Conservation (phyloP, 2,888 invertebrate species). For the Galerucella pusilla region DNA sequence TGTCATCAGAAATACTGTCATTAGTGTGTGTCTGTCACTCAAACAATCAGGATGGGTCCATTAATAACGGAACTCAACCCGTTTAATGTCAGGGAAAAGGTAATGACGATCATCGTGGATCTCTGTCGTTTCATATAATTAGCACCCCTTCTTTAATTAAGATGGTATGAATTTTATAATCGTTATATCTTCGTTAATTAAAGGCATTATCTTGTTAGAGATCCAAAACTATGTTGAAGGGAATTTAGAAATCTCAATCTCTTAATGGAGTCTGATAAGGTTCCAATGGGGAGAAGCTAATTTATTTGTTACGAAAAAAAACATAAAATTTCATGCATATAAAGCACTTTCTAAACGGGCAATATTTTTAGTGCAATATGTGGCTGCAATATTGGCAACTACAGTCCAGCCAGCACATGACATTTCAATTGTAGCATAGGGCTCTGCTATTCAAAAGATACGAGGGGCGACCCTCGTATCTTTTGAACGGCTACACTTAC, state of each 20-base stretch:
- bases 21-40: conserved; percentile 35
- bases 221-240: conserved; percentile 15
- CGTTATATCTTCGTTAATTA: conserved; percentile 51
- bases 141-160: conserved; percentile 52
- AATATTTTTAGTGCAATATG: too few relatives aligned
- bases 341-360: too few relatives aligned
- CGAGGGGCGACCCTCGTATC: too few relatives aligned
- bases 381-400: too few relatives aligned
- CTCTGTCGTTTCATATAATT: conserved; percentile 49
- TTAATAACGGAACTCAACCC: conserved; percentile 4
- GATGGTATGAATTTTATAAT: conserved; percentile 54
- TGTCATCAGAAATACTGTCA: conserved; percentile 4
- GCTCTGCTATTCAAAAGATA: too few relatives aligned
- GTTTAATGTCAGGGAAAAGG: conserved; percentile 7
- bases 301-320: not conserved
- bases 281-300: not conserved
- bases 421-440: too few relatives aligned
- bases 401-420: too few relatives aligned
- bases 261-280: not conserved
- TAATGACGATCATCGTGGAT: conserved; percentile 46
- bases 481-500: too few relatives aligned
- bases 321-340: too few relatives aligned
- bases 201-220: conserved; percentile 29
- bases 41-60: not conserved
- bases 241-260: conserved; percentile 11